Percentiles rank a stretch among this genome's conserved stretches.
phyloP scores from a whole-genome alignment of 2,113 vertebrate genomes.

The Cyanoramphus novaezelandiae region DNA sequence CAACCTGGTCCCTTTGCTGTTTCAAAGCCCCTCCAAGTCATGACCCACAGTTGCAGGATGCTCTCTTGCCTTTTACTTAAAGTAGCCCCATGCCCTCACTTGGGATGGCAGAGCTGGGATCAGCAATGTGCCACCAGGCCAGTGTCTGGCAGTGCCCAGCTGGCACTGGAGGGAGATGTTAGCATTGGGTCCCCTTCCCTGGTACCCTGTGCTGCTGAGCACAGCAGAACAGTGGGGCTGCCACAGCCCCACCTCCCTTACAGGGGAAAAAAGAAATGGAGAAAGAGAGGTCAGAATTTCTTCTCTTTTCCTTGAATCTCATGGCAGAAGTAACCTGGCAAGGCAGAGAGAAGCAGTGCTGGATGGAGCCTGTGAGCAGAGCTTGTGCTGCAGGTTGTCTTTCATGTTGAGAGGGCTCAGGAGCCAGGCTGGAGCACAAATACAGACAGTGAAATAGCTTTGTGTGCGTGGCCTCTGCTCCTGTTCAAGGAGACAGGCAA shows the following conservation, averaged over 20 bases:
- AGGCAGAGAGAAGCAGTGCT: not conserved
- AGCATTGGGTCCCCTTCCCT: not conserved
- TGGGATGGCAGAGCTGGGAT: not conserved
- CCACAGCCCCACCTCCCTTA: not conserved
- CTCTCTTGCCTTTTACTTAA: not conserved
- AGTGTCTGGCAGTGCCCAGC: not conserved
- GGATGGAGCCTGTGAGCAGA: not conserved
- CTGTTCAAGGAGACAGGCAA: not conserved
- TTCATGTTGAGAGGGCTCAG: not conserved
- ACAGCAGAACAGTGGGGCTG: not conserved
- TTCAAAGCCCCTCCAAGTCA: not conserved
- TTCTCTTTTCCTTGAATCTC: constrained; percentile 8
- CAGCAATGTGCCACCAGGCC: not conserved
- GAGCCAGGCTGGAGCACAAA: not conserved
- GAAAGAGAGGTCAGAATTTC: constrained; percentile 44
- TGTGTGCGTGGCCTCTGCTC: not conserved
- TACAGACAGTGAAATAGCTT: not conserved
- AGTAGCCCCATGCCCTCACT: not conserved
- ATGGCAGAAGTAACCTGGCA: constrained; percentile 5
- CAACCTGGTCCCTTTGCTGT: not conserved
- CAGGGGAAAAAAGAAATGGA: not conserved
- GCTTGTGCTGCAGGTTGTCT: not conserved
- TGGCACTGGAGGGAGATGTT: not conserved
- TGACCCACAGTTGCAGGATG: not conserved
- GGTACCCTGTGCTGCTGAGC: not conserved